Base-by-base conservation (phyloP, 2,113 vertebrate genomes). In the Capra hircus region DNA sequence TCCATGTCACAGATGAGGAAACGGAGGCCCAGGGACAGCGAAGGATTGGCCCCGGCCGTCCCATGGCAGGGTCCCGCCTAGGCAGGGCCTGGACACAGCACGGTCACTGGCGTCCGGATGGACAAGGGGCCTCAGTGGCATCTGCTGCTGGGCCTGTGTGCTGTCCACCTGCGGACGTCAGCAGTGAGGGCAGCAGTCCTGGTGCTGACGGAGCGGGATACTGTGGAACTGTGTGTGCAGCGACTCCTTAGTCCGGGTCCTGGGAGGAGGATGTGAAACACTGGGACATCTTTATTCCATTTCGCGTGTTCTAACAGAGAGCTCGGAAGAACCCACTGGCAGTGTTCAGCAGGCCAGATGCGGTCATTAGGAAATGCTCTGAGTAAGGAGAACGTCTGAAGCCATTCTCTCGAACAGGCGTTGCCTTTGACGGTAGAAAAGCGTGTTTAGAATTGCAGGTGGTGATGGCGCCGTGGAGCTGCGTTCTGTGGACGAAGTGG, bases 271-370 rank as follows among this genome's bases (percentile, higher is more conserved):
- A 3, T 3, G 17, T 3, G 6, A 36, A n/a, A 36, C 28, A 1
- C 14, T 19, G 12, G 0, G 2, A 36, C 0, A 2, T 10, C 80
- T 17, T 55, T 2, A 0, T 16, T 62, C 12, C 11, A 0, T 36
- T 80, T 13, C 3, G 6, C 43, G 15, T 14, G 50, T 28, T 67
- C 55, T 7, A 7, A 36, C 43, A 7, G 82, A 59, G 23, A 62
- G 15, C n/a, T 2, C 5, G 15, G 33, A 16, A 60, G 16, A 28
- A 11, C 23, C 19, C 14, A 17, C 27, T 9, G 1, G 3, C 11
- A 9, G 19, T 0, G 10, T 36, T 33, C 4, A 57, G 2, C 33
- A 50, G 57, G 8, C 17, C 13, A 2, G 2, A 16, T 4, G 36
- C 12, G 33, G 64, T 6, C 2, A 13, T 36, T 43, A 48, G 62